Percentiles rank a stretch among this genome's conserved stretches.
phyloP scores from a whole-genome alignment of 2,888 invertebrate species.

The Temnothorax unifasciatus region DNA sequence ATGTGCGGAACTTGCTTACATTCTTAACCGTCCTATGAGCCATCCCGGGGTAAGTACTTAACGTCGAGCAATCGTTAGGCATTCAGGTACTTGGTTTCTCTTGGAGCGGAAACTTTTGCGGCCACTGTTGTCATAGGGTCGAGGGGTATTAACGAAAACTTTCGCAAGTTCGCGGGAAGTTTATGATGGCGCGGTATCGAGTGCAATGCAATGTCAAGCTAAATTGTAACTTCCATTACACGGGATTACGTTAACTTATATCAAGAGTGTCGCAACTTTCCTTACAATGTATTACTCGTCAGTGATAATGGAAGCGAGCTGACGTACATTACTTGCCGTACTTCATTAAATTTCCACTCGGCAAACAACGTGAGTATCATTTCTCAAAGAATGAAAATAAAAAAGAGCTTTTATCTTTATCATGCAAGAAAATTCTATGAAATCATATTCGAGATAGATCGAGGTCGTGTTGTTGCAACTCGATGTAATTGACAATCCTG shows the following conservation, averaged over 20 bases:
- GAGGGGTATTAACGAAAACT: slow-evolving; percentile 56
- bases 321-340: not conserved
- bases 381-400: not conserved
- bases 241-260: slow-evolving; percentile 44
- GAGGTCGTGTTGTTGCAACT: slow-evolving; percentile 5
- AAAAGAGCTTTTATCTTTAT: not conserved
- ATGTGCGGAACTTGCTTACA: slow-evolving; percentile 12
- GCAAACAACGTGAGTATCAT: not conserved
- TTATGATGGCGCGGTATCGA: slow-evolving; percentile 36
- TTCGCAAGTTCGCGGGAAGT: slow-evolving; percentile 13
- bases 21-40: slow-evolving; percentile 15
- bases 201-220: slow-evolving; percentile 40
- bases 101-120: slow-evolving; percentile 60
- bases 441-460: not conserved
- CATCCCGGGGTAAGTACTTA: slow-evolving; percentile 66
- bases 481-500: slow-evolving; percentile 6
- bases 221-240: slow-evolving; percentile 52
- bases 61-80: slow-evolving; percentile 73
- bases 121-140: slow-evolving; percentile 53
- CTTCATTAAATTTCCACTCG: slow-evolving; percentile 22
- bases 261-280: slow-evolving; percentile 38
- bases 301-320: slow-evolving; percentile 19
- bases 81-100: slow-evolving; percentile 61
- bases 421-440: not conserved
- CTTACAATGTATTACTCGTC: slow-evolving; percentile 31